A percentile compares a stretch with the other conserved stretches of the same genome.
phyloP scores from a whole-genome alignment of 2,797 vertebrate genomes.

The Liasis olivaceus region DNA sequence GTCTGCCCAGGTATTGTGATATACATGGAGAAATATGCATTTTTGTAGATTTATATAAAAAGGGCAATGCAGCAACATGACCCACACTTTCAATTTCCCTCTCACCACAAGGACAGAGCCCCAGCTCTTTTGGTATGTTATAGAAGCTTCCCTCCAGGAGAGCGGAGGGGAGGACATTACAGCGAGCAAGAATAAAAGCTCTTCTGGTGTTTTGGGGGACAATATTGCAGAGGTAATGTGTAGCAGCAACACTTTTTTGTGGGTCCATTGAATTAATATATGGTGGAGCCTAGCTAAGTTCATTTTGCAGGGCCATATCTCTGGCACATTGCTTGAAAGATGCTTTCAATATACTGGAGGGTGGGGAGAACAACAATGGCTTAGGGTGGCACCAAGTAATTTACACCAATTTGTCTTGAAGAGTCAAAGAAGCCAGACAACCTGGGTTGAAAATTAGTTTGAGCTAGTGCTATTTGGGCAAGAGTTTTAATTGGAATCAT shows the following conservation, averaged over 20 bases:
- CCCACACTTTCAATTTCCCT: neutral
- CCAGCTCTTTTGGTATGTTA: neutral
- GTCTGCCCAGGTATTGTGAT: neutral
- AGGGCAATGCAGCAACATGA: neutral
- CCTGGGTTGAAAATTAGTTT: too few species aligned
- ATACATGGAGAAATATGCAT: neutral
- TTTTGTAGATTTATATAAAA: too few species aligned
- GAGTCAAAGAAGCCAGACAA: neutral
- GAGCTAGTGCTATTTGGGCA: too few species aligned
- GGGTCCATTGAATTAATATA: neutral
- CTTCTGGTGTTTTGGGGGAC: neutral
- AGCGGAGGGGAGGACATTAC: neutral
- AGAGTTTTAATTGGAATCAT: too few species aligned
- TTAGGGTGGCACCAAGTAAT: neutral
- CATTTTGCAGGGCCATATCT: neutral
- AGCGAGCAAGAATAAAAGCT: neutral
- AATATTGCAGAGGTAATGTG: neutral
- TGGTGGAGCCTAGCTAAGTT: neutral
- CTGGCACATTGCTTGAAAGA: neutral
- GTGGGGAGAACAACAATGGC: neutral
- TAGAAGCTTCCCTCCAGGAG: neutral
- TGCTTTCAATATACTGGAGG: neutral
- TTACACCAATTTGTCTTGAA: neutral
- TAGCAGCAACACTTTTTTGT: neutral
- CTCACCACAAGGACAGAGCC: neutral